Percentiles rank a stretch among this genome's conserved stretches.
phyloP scores from a whole-genome alignment of 1,140 invertebrate genomes.

The Gryllus bimaculatus region DNA sequence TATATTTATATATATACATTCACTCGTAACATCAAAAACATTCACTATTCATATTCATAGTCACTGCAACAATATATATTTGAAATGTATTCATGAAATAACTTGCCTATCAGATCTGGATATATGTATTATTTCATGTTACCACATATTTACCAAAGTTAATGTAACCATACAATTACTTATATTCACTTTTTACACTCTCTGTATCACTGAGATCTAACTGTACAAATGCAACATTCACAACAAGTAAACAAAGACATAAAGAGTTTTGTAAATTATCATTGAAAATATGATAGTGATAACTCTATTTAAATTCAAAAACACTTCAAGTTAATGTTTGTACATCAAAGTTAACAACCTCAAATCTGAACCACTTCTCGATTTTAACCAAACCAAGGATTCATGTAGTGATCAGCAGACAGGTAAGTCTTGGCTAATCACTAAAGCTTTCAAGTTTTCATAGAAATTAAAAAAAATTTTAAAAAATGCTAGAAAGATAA shows the following conservation, averaged over 20 bases:
- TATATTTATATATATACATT: not conserved
- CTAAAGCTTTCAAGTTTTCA: not conserved
- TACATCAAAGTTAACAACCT: no score
- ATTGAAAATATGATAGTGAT: not conserved
- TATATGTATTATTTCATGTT: not conserved
- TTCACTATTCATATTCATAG: not conserved
- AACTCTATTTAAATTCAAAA: not conserved
- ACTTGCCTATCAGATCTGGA: not conserved
- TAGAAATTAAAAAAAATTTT: not conserved
- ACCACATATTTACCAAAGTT: not conserved
- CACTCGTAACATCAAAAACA: not conserved
- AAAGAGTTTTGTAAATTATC: not conserved
- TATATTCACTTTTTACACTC: not conserved
- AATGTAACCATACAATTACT: not conserved
- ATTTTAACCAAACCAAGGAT: no score
- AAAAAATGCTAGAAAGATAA: not conserved
- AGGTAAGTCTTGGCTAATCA: no score
- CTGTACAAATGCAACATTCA: not conserved
- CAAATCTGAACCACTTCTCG: no score
- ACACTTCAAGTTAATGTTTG: no score
- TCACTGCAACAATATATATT: not conserved
- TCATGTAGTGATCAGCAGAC: no score
- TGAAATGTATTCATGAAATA: not conserved
- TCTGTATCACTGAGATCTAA: not conserved
- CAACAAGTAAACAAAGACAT: not conserved